Evolutionary conservation across 2,888 invertebrate species (phyloP).

Genomic region (Erynnis tages): DNA sequence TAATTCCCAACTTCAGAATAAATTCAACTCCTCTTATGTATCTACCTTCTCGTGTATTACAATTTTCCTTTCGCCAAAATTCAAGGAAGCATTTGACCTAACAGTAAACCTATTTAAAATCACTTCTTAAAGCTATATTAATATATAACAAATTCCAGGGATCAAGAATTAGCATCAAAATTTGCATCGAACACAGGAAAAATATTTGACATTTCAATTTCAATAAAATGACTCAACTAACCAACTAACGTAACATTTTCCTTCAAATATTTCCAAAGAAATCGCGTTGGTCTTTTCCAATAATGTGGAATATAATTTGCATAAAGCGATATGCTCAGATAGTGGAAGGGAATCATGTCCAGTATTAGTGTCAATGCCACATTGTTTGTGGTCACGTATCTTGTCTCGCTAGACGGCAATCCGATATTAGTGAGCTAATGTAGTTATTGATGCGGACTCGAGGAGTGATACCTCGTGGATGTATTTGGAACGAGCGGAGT

Average conservation of each 20-base stretch:
- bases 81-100: no score
- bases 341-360: slow-evolving; percentile 35
- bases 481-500: slow-evolving; percentile 18
- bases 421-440: slow-evolving; percentile 50
- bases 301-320: slow-evolving; percentile 35
- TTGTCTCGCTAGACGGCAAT: slow-evolving; percentile 58
- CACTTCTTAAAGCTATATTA: no score
- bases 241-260: slow-evolving; percentile 18
- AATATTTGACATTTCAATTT: slow-evolving; percentile 16
- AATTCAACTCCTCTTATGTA: no score
- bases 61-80: no score
- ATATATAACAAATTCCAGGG: no score
- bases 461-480: slow-evolving; percentile 36
- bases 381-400: slow-evolving; percentile 64
- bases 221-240: slow-evolving; percentile 15
- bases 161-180: no score
- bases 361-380: slow-evolving; percentile 72
- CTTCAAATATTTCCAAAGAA: slow-evolving; percentile 11
- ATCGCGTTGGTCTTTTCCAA: slow-evolving; percentile 27
- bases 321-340: slow-evolving; percentile 36
- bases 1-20: no score
- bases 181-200: slow-evolving; percentile 5
- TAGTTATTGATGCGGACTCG: slow-evolving; percentile 34
- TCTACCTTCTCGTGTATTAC: no score
- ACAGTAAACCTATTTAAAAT: no score